Evolutionary conservation across 2,888 invertebrate genomes (phyloP).

Genomic region (Acanthopleura granulata): DNA sequence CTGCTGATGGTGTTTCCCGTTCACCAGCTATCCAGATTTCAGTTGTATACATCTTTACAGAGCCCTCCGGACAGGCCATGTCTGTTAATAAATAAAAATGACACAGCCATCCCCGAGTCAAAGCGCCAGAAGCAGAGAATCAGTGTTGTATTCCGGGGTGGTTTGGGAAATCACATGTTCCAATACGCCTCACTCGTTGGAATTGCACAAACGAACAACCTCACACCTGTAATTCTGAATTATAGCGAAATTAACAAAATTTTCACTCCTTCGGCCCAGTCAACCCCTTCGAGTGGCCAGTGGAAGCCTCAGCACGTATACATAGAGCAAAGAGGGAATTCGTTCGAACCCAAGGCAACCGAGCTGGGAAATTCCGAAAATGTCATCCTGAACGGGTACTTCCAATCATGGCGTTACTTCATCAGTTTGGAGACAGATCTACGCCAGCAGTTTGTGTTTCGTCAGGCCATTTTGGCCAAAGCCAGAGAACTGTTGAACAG

Average conservation of each 20-base stretch:
- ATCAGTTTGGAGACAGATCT: slow-evolving; percentile 28
- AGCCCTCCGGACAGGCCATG: no score
- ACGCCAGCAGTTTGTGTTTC: slow-evolving; percentile 36
- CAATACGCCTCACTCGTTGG: slow-evolving; percentile 23
- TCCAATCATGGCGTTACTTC: slow-evolving; percentile 47
- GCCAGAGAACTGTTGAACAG: slow-evolving; percentile 26
- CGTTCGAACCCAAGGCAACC: slow-evolving; percentile 20
- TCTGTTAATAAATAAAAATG: no score
- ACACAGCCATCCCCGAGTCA: no score
- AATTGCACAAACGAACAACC: slow-evolving; percentile 20
- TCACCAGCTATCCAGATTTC: no score
- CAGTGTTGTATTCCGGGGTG: slow-evolving; percentile 2
- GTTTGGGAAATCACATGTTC: slow-evolving; percentile 25
- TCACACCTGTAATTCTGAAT: slow-evolving; percentile 1
- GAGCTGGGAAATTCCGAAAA: slow-evolving; percentile 19
- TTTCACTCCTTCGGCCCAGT: background rate
- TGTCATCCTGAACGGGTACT: slow-evolving; percentile 27
- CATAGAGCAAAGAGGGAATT: slow-evolving; percentile 22
- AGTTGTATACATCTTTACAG: no score
- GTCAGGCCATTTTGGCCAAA: slow-evolving; percentile 20
- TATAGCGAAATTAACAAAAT: background rate
- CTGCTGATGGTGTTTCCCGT: no score
- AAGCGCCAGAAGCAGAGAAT: background rate
- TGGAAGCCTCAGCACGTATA: background rate
- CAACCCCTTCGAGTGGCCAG: background rate